phyloP scores from a whole-genome alignment of 92 coral and sea anemone genomes.

The Epizoanthus stellaris region DNA sequence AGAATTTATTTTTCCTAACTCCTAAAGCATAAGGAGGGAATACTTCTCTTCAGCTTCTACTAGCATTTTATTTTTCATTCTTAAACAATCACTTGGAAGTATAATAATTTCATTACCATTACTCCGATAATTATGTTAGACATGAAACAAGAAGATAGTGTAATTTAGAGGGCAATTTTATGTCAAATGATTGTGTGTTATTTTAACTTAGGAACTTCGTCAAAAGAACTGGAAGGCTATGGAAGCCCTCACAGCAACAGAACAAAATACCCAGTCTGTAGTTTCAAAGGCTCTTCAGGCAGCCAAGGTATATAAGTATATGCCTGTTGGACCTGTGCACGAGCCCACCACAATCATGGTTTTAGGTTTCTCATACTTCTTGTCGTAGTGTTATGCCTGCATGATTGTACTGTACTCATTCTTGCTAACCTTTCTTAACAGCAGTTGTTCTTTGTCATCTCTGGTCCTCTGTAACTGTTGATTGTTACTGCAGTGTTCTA shows the following conservation, averaged over 20 bases:
- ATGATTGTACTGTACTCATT: too few relatives aligned
- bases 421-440: too few relatives aligned
- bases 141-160: too few relatives aligned
- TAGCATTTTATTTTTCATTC: too few relatives aligned
- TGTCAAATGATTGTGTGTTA: conserved; percentile 11
- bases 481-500: neutral
- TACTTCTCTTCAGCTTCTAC: too few relatives aligned
- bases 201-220: conserved; percentile 83
- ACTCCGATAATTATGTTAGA: too few relatives aligned
- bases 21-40: too few relatives aligned
- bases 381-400: neutral
- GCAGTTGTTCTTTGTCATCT: too few relatives aligned
- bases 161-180: neutral
- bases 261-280: conserved; percentile 85
- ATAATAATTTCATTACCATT: too few relatives aligned
- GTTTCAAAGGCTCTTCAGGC: conserved; percentile 94
- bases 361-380: too few relatives aligned
- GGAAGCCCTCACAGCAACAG: conserved; percentile 96
- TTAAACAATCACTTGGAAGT: too few relatives aligned
- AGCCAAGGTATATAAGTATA: conserved; percentile 82
- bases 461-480: neutral
- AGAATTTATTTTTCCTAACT: too few relatives aligned
- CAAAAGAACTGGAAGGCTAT: conserved; percentile 99
- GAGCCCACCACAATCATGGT: conserved; percentile 23
- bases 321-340: conserved; percentile 35